Conservation (phyloP, 1,140 invertebrate genomes). For the Potamilus streckersoni region DNA sequence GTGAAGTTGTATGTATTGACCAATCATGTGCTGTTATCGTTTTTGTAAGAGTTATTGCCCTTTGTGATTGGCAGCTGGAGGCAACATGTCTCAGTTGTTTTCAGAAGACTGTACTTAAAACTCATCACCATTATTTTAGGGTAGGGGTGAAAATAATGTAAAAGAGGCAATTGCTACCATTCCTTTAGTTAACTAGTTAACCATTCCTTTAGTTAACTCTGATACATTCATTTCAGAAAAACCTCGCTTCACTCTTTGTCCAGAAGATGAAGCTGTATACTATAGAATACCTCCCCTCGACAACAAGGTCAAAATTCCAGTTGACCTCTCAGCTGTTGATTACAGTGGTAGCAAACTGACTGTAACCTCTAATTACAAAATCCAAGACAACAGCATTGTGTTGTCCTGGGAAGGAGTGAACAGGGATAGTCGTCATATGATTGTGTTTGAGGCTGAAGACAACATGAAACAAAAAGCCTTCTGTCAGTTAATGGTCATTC, state of each 20-base stretch:
- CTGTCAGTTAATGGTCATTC: conserved; percentile 15
- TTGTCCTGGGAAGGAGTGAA: conserved; percentile 27
- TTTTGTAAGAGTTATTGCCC: too few relatives aligned
- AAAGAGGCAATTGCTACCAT: background rate
- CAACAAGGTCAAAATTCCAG: conserved; percentile 23
- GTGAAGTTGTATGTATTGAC: too few relatives aligned
- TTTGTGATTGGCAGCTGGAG: too few relatives aligned
- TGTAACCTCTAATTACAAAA: conserved; percentile 32
- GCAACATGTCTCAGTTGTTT: too few relatives aligned
- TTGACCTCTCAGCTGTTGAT: conserved; percentile 37
- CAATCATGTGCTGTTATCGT: too few relatives aligned
- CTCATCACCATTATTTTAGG: too few relatives aligned
- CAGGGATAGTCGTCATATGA: conserved; percentile 15
- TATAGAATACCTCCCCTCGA: conserved; percentile 26
- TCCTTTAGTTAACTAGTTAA: background rate
- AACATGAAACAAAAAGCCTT: conserved; percentile 2
- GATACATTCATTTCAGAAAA: conserved; percentile 15
- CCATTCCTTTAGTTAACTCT: background rate
- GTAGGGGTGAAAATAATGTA: background rate
- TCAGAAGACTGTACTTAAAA: too few relatives aligned
- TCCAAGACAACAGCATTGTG: conserved; percentile 24
- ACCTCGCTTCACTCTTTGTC: conserved; percentile 44
- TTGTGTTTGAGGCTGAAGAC: conserved; percentile 18
- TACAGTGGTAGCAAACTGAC: conserved; percentile 27
- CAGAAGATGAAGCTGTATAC: conserved; percentile 23